These are phyloP conservation scores for Arizona elegans DNA, from an alignment of 2,113 vertebrate species.

Conservation along the genomic window DNA sequence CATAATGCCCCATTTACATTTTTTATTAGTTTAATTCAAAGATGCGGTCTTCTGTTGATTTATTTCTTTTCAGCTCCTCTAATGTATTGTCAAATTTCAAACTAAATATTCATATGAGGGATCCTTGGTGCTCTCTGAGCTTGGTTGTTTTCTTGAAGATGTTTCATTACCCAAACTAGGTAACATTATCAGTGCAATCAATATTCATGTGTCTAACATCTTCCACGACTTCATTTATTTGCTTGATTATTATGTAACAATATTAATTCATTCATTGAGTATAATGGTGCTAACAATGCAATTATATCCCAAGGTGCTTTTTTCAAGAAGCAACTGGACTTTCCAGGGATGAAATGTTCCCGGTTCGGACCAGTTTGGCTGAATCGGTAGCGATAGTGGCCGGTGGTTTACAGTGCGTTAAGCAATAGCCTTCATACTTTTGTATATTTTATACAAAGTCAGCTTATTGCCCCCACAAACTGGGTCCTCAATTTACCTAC, in stretches of 20 bases:
- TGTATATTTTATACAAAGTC: no score
- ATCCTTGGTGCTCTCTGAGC: neutral
- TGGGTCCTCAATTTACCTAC: no score
- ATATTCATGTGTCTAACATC: neutral
- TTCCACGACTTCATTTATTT: neutral
- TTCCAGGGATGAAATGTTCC: no score
- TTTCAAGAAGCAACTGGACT: no score
- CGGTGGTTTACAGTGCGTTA: no score
- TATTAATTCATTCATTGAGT: neutral
- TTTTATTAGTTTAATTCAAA: neutral
- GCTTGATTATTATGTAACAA: neutral
- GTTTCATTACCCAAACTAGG: neutral
- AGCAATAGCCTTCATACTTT: no score
- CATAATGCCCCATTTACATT: neutral
- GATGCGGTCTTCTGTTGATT: neutral
- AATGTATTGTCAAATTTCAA: neutral
- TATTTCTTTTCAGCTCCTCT: neutral
- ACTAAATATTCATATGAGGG: neutral
- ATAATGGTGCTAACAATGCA: neutral
- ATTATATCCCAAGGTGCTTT: neutral
- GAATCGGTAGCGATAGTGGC: no score
- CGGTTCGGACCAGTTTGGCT: no score
- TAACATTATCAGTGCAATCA: neutral
- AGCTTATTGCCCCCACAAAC: no score
- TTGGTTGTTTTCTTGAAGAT: neutral